Conservation (phyloP, 2,113 vertebrate genomes). For the Galemys pyrenaicus region DNA sequence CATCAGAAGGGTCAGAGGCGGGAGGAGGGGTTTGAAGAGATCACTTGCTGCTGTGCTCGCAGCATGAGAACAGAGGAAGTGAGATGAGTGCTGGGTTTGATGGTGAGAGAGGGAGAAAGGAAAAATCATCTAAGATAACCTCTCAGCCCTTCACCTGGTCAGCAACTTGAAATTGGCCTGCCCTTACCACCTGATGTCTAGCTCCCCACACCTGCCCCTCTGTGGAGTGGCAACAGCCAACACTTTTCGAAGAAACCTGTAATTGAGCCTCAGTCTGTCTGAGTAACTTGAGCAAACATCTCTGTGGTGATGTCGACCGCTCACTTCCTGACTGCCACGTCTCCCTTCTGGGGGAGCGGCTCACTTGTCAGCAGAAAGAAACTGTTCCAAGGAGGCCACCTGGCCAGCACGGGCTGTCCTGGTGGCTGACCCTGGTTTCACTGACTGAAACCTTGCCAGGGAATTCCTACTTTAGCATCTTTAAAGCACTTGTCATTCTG, state of each 20-base stretch:
- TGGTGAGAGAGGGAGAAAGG: background rate
- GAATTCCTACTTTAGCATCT: background rate
- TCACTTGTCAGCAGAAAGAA: conserved; percentile 62
- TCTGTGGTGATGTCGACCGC: background rate
- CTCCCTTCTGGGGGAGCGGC: background rate
- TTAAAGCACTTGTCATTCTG: conserved; percentile 5
- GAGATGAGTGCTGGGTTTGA: background rate
- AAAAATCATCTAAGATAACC: background rate
- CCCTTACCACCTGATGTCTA: background rate
- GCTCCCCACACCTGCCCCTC: background rate
- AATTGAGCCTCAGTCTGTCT: background rate
- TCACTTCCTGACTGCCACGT: conserved; percentile 68
- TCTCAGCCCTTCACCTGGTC: background rate
- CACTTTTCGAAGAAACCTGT: conserved; percentile 30
- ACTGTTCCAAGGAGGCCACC: conserved; percentile 49
- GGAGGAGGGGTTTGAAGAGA: background rate
- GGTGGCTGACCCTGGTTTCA: background rate
- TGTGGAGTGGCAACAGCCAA: background rate
- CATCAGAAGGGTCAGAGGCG: conserved; percentile 1
- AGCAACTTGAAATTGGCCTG: background rate
- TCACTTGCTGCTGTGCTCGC: background rate
- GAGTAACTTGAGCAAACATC: conserved; percentile 67
- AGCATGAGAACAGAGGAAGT: background rate
- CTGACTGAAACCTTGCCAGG: background rate
- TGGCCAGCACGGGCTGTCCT: conserved; percentile 39